Base-by-base conservation (phyloP, 2,797 vertebrate genomes). In the Galaxias olidus region DNA sequence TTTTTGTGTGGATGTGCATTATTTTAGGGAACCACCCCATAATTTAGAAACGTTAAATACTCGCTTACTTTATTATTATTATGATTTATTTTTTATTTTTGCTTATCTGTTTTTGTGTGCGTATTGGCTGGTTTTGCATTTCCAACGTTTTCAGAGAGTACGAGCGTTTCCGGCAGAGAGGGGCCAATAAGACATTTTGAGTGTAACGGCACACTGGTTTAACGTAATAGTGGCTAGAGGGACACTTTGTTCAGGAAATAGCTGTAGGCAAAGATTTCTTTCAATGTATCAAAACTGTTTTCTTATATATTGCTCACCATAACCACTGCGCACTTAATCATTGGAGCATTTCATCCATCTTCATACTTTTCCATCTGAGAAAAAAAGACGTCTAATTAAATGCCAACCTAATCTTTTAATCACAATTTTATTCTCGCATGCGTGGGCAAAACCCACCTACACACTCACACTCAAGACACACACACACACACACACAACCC, bases 161-260 rank as follows among this genome's bases (percentile, higher is more conserved):
- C 59, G 59, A 10, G 44, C 53, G 10, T 64, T 62, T 41, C 19
- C 71, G 71, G 65, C 43, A 0, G 64, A n/a, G n/a, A 55, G 49
- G 71, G 54, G 68, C 2, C 59, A 12, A 41, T 41, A 55, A 62
- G 50, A 1, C 14, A 72, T 54, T 65, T 55, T 75, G 47, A 73
- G 67, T 55, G 65, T 66, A 65, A 65, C 63, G 63, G 59, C 61
- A 62, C 68, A 30, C 1, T 77, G 52, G 72, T 79, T 61, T 79
- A 69, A 71, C 45, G 13, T 4, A 49, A 1, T 3, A 15, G 50
- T 62, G 48, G 51, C 60, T 59, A 58, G 63, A 71, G 44, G 68
- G 70, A 42, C 63, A 56, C 70, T 75, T 47, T 67, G 66, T 76
- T 69, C 44, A 30, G 30, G 30, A 30, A 30, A 30, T 30, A 30